Base-by-base conservation (phyloP, 2,113 vertebrate species). In the Corythornis cristatus region DNA sequence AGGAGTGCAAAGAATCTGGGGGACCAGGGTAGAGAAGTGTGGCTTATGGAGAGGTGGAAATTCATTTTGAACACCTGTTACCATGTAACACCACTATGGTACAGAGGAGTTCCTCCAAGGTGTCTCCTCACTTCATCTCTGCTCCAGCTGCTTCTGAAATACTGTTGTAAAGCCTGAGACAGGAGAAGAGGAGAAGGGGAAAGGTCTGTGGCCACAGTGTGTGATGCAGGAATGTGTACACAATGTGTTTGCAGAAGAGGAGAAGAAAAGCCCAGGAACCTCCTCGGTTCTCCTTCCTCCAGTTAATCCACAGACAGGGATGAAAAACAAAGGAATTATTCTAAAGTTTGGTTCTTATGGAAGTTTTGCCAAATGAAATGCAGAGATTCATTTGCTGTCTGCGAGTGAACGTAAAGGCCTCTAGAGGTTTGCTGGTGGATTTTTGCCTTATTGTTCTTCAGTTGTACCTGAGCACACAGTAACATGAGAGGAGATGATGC, bases 11-110 rank as follows among this genome's bases (percentile, higher is more conserved):
- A 83, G 40, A 68, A 37, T 5, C 17, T 60, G 45, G 4, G 12
- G 12, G 3, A 25, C 1, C 2, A 72, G 40, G 18, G 7, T 0
- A 2, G 33, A 67, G 22, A 3, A 33, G 5, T 10, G 19, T 3
- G 18, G 26, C 5, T 79, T 48, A 40, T 2, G 8, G 29, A 28
- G 71, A 86, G 29, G 19, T 28, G 25, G 65, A 45, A 90, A 12
- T 8, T 76, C 4, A 1, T 19, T 82, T 81, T 48, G 22, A 80
- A 20, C 0, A 1, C 29, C 17, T 72, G 48, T n/a, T 83, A 22
- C 9, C 26, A 14, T 12, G 29, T 26, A 86, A 70, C 19, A 31
- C 15, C 46, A 50, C 8, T 6, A 5, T 17, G 22, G 31, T 33
- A 40, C 6, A 53, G 22, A 2, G 14, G 65, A 23, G 7, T 57